These are phyloP conservation scores for Tetraneura akinire DNA, from an alignment of 1,140 invertebrate species.

Conservation along the genomic window DNA sequence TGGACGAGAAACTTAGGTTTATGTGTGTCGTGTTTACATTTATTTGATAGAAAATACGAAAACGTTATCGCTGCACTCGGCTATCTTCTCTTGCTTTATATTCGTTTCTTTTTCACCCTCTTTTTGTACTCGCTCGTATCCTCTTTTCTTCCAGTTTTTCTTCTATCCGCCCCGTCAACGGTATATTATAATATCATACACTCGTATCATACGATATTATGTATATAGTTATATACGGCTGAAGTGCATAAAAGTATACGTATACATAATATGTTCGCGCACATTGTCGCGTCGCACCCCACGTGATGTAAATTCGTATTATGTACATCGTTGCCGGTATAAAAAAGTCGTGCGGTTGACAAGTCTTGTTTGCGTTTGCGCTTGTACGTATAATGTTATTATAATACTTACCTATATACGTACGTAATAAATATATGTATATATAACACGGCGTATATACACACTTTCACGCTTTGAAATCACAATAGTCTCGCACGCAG, in stretches of 20 bases:
- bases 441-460: background rate
- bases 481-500: constrained; percentile 18
- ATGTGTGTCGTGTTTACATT: background rate
- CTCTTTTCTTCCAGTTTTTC: background rate
- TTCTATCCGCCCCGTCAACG: background rate
- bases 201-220: too few species aligned
- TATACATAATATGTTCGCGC: background rate
- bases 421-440: background rate
- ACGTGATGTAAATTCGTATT: constrained; percentile 6
- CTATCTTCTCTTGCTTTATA: constrained; percentile 12
- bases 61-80: constrained; percentile 9
- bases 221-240: too few species aligned
- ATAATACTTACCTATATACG: background rate
- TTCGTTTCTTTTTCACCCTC: background rate
- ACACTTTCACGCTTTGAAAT: constrained; percentile 36
- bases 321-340: background rate
- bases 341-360: constrained; percentile 48
- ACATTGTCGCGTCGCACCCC: background rate
- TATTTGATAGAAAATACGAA: background rate
- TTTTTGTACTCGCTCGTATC: too few species aligned
- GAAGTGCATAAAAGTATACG: too few species aligned
- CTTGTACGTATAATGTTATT: too few species aligned
- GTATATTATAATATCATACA: background rate
- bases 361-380: constrained; percentile 32
- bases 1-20: background rate